These are phyloP conservation scores for Drosophila asahinai DNA, from an alignment of 1,140 invertebrate species.

Conservation along the genomic window DNA sequence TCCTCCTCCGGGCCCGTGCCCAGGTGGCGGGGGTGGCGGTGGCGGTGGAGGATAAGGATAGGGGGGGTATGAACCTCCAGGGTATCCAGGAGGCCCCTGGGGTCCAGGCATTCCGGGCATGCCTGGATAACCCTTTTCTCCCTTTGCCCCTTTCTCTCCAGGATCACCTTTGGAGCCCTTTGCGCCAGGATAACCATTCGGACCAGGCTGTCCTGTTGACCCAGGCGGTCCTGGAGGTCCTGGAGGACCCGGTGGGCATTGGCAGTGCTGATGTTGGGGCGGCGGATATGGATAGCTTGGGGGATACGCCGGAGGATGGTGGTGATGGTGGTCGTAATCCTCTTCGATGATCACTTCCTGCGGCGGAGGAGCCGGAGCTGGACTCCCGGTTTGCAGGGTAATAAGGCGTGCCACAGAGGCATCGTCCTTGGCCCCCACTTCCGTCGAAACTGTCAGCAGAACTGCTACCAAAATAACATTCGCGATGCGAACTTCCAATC, in stretches of 20 bases:
- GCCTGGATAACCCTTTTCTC: conserved; percentile 62
- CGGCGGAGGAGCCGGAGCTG: conserved; percentile 24
- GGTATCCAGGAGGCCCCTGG: conserved; percentile 65
- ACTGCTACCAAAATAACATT: conserved; percentile 3
- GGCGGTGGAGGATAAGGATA: conserved; percentile 20
- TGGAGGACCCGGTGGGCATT: conserved; percentile 55
- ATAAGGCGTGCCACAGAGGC: conserved; percentile 21
- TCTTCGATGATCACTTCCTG: conserved; percentile 44
- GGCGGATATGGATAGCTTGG: conserved; percentile 40
- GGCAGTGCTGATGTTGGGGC: conserved; percentile 23
- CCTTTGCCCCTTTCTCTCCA: conserved; percentile 46
- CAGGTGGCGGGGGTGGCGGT: conserved; percentile 21
- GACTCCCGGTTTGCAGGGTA: conserved; percentile 34
- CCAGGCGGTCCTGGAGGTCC: conserved; percentile 61
- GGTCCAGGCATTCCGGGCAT: conserved; percentile 56
- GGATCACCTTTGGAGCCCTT: conserved; percentile 58
- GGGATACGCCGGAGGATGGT: conserved; percentile 20
- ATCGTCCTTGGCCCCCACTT: conserved; percentile 1
- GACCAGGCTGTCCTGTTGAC: conserved; percentile 33
- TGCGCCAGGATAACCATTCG: conserved; percentile 48
- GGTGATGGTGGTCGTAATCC: conserved; percentile 21
- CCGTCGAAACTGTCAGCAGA: neutral
- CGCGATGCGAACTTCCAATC: conserved; percentile 8
- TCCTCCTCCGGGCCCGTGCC: conserved; percentile 38
- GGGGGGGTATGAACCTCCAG: conserved; percentile 46